phyloP scores from a whole-genome alignment of 2,888 invertebrate genomes.

The Malachius bipustulatus region DNA sequence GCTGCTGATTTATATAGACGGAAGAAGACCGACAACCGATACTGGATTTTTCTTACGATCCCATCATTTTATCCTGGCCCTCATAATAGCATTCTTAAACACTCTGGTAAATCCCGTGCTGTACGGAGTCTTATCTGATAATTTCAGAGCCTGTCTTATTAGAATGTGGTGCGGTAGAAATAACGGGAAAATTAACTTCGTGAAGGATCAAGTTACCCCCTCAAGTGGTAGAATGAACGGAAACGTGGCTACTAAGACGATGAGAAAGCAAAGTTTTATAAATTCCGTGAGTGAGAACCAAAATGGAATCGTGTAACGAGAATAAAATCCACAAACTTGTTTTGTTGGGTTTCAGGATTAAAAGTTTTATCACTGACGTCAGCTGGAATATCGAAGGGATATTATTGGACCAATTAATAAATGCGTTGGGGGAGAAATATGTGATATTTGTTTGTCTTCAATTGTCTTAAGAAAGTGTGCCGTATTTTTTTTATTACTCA shows the following conservation, averaged over 20 bases:
- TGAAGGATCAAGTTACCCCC: constrained; percentile 24
- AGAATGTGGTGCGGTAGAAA: constrained; percentile 32
- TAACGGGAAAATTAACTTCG: constrained; percentile 15
- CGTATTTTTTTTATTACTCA: too few relatives aligned
- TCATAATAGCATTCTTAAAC: constrained; percentile 41
- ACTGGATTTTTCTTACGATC: constrained; percentile 41
- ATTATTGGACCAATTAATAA: too few relatives aligned
- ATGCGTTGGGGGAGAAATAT: too few relatives aligned
- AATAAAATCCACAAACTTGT: too few relatives aligned
- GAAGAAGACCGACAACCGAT: constrained; percentile 39
- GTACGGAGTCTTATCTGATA: constrained; percentile 44
- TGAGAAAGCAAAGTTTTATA: constrained; percentile 24
- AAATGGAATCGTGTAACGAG: constrained; percentile 19
- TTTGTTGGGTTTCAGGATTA: too few relatives aligned
- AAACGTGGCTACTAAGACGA: constrained; percentile 21
- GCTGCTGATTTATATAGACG: constrained; percentile 44
- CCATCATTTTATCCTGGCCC: constrained; percentile 41
- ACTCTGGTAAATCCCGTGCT: constrained; percentile 45
- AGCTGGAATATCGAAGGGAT: too few relatives aligned
- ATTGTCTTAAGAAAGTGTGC: too few relatives aligned
- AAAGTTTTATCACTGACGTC: too few relatives aligned
- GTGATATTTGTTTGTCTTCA: too few relatives aligned
- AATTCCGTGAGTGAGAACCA: constrained; percentile 28
- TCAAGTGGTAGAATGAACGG: constrained; percentile 26
- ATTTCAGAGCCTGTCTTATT: constrained; percentile 38